Evolutionary conservation across 2,797 vertebrate genomes (phyloP).

Genomic region (Halcyon smyrnensis): DNA sequence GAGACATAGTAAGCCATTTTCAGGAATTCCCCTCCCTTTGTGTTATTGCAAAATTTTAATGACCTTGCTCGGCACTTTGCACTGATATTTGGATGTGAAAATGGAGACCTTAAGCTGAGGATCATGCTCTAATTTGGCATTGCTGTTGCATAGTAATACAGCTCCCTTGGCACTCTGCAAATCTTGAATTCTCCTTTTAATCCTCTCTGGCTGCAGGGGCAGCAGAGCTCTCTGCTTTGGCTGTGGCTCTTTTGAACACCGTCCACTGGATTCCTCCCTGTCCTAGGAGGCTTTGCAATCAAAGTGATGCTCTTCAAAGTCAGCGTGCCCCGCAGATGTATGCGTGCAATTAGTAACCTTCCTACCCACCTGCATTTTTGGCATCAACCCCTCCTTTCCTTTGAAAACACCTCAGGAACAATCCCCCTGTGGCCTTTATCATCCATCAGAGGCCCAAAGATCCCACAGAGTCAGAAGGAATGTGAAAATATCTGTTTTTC

Average conservation of each 20-base stretch:
- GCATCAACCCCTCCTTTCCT: not conserved
- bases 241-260: not conserved
- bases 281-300: not conserved
- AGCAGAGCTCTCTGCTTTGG: not conserved
- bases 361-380: not conserved
- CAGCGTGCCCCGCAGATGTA: not conserved
- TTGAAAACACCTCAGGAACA: not conserved
- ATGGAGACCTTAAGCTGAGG: constrained; percentile 10
- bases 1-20: not conserved
- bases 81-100: not conserved
- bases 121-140: constrained; percentile 10
- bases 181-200: not conserved
- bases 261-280: not conserved
- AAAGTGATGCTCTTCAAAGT: constrained; percentile 17
- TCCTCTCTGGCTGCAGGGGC: not conserved
- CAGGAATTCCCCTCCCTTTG: not conserved
- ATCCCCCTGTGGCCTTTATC: not conserved
- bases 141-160: not conserved
- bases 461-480: not conserved
- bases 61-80: not conserved
- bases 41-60: constrained; percentile 8
- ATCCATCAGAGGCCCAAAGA: not conserved
- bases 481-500: not conserved
- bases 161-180: not conserved
- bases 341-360: not conserved